A percentile compares a stretch with the other conserved stretches of the same genome.
Conservation (phyloP, 1,140 invertebrate species). For the Stegodyphus mimosarum region DNA sequence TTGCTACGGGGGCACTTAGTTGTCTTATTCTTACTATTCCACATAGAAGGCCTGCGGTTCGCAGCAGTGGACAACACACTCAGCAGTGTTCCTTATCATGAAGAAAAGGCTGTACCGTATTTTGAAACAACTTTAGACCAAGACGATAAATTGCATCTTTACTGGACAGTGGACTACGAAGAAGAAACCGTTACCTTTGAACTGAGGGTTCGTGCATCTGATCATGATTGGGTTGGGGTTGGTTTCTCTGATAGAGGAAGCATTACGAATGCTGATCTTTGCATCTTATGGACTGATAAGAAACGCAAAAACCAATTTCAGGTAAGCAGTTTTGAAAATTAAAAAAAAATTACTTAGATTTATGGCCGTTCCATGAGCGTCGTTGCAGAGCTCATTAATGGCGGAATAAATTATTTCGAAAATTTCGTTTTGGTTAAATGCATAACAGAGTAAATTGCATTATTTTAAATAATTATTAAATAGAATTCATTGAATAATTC, state of each 20-base stretch:
- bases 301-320: conserved; percentile 75
- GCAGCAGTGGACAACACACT: not conserved
- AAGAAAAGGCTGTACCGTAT: conserved; percentile 23
- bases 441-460: too few relatives aligned
- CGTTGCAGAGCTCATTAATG: too few relatives aligned
- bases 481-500: too few relatives aligned
- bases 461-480: too few relatives aligned
- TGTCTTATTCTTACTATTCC: conserved; percentile 2
- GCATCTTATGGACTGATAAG: conserved; percentile 82
- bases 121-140: conserved; percentile 63
- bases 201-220: conserved; percentile 56
- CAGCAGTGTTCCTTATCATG: not conserved
- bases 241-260: conserved; percentile 93
- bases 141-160: conserved; percentile 61
- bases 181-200: conserved; percentile 63
- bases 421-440: too few relatives aligned
- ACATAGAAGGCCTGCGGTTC: not conserved
- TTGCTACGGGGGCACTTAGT: not conserved
- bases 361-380: too few relatives aligned
- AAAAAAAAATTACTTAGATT: not conserved
- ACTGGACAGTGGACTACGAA: conserved; percentile 65
- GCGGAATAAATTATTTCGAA: too few relatives aligned
- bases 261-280: conserved; percentile 82
- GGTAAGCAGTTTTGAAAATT: conserved; percentile 69
- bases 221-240: conserved; percentile 79